Conservation (phyloP, 2,113 vertebrate genomes). For the Rhizomys pruinosus region DNA sequence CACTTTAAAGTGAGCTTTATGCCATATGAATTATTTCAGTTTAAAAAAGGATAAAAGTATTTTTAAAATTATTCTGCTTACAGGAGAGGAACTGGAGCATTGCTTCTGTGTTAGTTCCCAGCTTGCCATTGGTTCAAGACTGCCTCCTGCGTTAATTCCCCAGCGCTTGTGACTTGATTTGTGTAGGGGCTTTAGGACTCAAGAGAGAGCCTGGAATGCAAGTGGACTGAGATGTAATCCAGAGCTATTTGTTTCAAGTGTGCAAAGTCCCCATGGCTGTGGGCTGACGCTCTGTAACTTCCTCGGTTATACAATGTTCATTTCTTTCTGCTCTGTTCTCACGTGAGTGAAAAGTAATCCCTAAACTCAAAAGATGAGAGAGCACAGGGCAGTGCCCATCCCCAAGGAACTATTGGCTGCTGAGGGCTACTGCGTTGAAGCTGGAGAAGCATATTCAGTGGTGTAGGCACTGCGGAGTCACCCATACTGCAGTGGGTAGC, state of each 20-base stretch:
- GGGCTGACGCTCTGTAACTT: background rate
- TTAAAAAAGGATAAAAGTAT: background rate
- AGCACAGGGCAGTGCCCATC: background rate
- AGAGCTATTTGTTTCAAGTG: background rate
- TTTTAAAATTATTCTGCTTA: background rate
- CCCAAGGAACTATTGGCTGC: background rate
- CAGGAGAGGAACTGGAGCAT: background rate
- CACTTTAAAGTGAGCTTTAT: background rate
- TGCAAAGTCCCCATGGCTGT: background rate
- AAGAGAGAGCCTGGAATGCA: no score
- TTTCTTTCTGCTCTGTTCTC: background rate
- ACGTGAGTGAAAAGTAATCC: background rate
- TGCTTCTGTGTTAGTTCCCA: background rate
- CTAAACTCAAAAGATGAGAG: background rate
- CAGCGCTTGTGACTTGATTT: background rate
- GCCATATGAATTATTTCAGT: background rate
- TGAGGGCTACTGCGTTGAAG: background rate
- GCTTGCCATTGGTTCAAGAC: background rate
- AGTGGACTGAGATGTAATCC: background rate
- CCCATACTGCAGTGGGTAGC: background rate
- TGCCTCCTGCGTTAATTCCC: background rate
- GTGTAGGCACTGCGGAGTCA: background rate
- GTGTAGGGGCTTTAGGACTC: background rate
- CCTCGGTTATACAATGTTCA: background rate
- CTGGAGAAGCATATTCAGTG: background rate